A percentile compares a stretch with the other conserved stretches of the same genome.
These are phyloP conservation scores for Homarus americanus DNA, from an alignment of 1,140 invertebrate genomes.

Conservation along the genomic window DNA sequence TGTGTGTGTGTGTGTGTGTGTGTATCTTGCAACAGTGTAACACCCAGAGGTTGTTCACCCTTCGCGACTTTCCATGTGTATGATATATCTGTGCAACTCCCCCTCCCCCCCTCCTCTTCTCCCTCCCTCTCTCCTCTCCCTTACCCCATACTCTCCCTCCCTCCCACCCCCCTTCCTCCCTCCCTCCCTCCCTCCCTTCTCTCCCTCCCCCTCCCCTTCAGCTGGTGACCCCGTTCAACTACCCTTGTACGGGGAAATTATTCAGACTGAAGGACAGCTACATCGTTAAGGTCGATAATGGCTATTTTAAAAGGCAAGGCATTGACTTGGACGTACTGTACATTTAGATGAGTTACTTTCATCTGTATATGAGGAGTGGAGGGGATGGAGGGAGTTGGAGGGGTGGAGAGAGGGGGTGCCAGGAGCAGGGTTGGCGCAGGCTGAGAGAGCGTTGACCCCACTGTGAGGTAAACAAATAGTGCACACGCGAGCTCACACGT, in stretches of 20 bases:
- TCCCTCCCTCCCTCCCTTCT: not conserved
- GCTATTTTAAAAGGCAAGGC: not conserved
- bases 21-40: too few species aligned
- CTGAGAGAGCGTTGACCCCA: constrained; percentile 22
- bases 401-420: not conserved
- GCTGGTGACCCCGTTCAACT: not conserved
- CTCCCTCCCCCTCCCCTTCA: too few species aligned
- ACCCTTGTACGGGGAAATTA: not conserved
- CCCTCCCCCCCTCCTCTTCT: not conserved
- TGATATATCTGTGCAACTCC: not conserved
- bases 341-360: constrained; percentile 49
- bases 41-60: constrained; percentile 2
- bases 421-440: not conserved
- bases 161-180: not conserved
- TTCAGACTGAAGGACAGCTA: not conserved
- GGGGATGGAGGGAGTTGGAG: not conserved
- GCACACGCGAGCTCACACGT: too few species aligned
- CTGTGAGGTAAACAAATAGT: not conserved
- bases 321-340: not conserved
- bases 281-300: not conserved
- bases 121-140: not conserved
- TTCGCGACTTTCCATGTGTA: constrained; percentile 18
- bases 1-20: not conserved
- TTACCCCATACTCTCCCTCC: not conserved
- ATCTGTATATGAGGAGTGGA: not conserved